Base-by-base conservation (phyloP, 2,888 invertebrate genomes). In the Eupsilia transversa region DNA sequence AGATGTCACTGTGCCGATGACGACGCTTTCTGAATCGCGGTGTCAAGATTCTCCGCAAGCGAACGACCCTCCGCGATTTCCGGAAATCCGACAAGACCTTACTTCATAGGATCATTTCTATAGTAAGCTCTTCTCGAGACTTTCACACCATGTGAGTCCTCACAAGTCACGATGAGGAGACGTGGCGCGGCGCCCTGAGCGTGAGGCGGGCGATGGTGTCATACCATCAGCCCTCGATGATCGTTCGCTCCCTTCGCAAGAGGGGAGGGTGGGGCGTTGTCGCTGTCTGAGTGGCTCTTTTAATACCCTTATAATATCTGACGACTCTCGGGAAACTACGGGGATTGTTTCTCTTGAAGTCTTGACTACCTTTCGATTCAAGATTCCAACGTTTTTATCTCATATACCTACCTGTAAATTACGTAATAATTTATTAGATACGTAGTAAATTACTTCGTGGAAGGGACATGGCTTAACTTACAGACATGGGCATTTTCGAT, bases 121-220 rank as follows among this genome's bases (percentile, higher is more conserved):
- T 41, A 38, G 61, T 38, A 38, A 38, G 38, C 61, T 38, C 61
- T 61, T 61, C 38, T 20, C 38, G 38, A 61, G 38, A 61, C 38
- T 61, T 38, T 61, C 61, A 41, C 61, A 38, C 17, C 1, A 61
- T 27, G 61, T 61, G 38, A 61, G 61, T 61, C 27, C 61, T 61
- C 27, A 75, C 38, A 38, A 41, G 61, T 63, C 61, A 63, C 61
- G 27, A 27, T 63, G 61, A 63, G 38, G 76, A 80, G 61, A 59
- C 27, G 74, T 80, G 80, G 80, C 80, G 76, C 67, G 76, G 38
- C 49, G 69, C 67, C 76, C 76, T 80, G 76, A 81, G 76, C 76
- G 73, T 81, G 80, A 81, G 80, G 70, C 68, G 75, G 80, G 80
- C 75, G 63, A n/a, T 72, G 72, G 80, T 72, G 1, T 17, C 20